These are phyloP conservation scores for Cavia porcellus DNA, from an alignment of 2,113 vertebrate species.

Conservation along the genomic window DNA sequence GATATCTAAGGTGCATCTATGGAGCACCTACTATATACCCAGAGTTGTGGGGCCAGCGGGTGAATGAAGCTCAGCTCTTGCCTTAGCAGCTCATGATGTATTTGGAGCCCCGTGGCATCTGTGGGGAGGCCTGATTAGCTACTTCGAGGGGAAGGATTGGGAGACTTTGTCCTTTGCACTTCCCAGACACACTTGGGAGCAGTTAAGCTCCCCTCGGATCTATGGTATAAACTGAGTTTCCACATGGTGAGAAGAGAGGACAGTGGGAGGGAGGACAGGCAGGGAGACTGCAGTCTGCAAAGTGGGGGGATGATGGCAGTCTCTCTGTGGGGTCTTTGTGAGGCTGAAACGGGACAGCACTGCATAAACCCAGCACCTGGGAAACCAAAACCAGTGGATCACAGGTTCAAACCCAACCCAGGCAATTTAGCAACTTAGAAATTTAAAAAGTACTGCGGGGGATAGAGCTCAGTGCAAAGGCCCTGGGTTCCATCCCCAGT, in stretches of 20 bases:
- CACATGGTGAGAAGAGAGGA: background rate
- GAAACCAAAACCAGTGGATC: background rate
- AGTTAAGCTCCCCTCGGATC: no score
- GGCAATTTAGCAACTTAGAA: background rate
- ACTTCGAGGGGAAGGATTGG: background rate
- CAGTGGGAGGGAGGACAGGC: no score
- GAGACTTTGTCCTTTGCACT: no score
- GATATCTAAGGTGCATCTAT: background rate
- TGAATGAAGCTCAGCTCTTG: background rate
- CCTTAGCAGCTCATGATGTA: background rate
- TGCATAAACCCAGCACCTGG: background rate
- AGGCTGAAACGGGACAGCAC: background rate
- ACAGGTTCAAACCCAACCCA: background rate
- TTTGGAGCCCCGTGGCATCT: background rate
- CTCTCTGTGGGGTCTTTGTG: background rate
- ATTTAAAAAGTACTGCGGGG: background rate
- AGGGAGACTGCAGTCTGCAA: background rate
- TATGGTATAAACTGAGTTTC: background rate
- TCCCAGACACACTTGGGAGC: background rate
- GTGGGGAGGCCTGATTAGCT: background rate
- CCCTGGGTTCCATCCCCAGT: background rate
- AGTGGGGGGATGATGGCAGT: background rate
- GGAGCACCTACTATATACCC: background rate
- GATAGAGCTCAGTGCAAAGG: background rate
- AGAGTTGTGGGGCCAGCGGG: background rate